Evolutionary conservation across 2,797 vertebrate genomes (phyloP).

Genomic region (Betta splendens): DNA sequence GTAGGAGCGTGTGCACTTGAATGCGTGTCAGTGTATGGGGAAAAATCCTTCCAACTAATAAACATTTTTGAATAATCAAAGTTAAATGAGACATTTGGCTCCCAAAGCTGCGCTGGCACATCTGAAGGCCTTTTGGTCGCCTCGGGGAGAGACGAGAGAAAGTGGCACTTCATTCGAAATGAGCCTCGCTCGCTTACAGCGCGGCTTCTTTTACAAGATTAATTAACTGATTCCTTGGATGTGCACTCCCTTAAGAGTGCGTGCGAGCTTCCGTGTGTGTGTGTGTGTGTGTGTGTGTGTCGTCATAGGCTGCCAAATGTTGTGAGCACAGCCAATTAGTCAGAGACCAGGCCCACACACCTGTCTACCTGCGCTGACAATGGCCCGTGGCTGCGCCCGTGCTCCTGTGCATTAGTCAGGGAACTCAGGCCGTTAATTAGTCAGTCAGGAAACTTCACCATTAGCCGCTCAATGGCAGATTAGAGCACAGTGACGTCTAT

Average conservation of each 20-base stretch:
- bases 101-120: conserved; percentile 22
- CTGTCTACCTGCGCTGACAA: conserved; percentile 73
- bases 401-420: conserved; percentile 76
- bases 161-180: conserved; percentile 64
- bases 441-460: conserved; percentile 62
- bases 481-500: conserved; percentile 10
- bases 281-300: conserved; percentile 36
- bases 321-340: conserved; percentile 70
- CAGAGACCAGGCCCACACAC: conserved; percentile 68
- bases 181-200: conserved; percentile 36
- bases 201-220: conserved; percentile 70
- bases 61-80: conserved; percentile 36
- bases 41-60: conserved; percentile 23
- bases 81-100: conserved; percentile 47
- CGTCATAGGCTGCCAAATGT: conserved; percentile 66
- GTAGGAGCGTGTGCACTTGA: not conserved
- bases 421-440: conserved; percentile 63
- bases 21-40: conserved; percentile 10
- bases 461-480: conserved; percentile 37
- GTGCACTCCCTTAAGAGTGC: conserved; percentile 49
- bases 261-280: conserved; percentile 16
- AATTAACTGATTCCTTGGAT: conserved; percentile 75
- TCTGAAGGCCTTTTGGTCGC: conserved; percentile 30
- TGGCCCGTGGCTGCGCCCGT: conserved; percentile 58
- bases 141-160: conserved; percentile 44